Evolutionary conservation across 1,140 invertebrate species (phyloP).

Genomic region (Phenacoccus solenopsis): DNA sequence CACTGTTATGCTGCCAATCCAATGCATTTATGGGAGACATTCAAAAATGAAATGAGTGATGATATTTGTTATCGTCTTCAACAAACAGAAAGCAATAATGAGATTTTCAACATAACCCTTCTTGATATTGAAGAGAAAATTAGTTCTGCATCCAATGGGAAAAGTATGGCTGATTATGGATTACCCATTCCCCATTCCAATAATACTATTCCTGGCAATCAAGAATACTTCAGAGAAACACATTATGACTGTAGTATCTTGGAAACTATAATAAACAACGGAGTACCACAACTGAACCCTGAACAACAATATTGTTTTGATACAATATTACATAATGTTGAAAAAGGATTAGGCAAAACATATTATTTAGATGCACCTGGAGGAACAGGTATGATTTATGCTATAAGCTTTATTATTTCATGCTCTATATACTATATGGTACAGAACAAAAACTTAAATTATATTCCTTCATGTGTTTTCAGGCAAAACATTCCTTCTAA

Average conservation of each 20-base stretch:
- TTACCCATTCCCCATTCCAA: not conserved
- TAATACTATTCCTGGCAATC: not conserved
- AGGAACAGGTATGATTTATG: constrained; percentile 28
- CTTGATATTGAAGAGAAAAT: constrained; percentile 17
- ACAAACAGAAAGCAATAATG: not conserved
- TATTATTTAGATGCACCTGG: constrained; percentile 32
- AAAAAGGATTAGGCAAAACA: constrained; percentile 18
- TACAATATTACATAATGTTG: not conserved
- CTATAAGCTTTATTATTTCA: constrained; percentile 1
- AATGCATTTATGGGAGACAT: constrained; percentile 18
- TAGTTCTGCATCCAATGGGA: constrained; percentile 7
- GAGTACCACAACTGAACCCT: not conserved
- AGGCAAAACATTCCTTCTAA: constrained; percentile 33
- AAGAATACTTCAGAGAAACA: not conserved
- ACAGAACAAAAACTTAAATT: not conserved
- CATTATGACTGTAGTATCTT: not conserved
- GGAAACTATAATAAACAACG: not conserved
- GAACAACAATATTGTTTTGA: constrained; percentile 16
- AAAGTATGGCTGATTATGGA: not conserved
- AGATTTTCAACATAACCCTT: not conserved
- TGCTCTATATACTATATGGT: not conserved
- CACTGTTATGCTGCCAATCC: constrained; percentile 23
- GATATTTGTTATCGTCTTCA: constrained; percentile 16
- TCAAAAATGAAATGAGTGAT: constrained; percentile 21
- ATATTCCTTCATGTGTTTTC: constrained; percentile 24